phyloP scores from a whole-genome alignment of 2,797 vertebrate species.

The Coreius guichenoti region DNA sequence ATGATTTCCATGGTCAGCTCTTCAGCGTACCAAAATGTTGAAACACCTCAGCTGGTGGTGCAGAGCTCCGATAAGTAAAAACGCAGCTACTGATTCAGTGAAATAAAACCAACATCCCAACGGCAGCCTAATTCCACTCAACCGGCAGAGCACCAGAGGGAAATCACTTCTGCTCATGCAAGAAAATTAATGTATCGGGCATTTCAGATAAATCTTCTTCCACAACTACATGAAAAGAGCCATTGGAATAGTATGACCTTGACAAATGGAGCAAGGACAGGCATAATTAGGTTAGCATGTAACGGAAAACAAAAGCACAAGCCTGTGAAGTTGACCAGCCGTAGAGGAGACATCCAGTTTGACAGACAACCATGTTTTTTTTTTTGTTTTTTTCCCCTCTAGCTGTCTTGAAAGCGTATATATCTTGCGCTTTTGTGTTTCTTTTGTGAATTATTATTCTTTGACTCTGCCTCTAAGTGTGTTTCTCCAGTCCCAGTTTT shows the following conservation, averaged over 20 bases:
- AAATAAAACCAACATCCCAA: conserved; percentile 46
- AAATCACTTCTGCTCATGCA: conserved; percentile 29
- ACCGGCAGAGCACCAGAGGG: conserved; percentile 13
- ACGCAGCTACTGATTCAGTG: conserved; percentile 43
- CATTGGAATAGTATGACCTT: neutral
- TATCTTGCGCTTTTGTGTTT: conserved; percentile 5
- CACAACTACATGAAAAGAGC: conserved; percentile 33
- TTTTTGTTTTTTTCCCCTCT: neutral
- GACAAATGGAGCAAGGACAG: conserved; percentile 33
- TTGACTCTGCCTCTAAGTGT: neutral
- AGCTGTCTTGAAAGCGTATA: neutral
- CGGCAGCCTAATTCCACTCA: conserved; percentile 17
- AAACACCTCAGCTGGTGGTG: conserved; percentile 38
- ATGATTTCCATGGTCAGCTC: conserved; percentile 46
- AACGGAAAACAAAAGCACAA: conserved; percentile 35
- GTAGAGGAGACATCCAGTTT: neutral
- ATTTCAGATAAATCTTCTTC: conserved; percentile 30
- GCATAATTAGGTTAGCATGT: conserved; percentile 54
- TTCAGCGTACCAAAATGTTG: conserved; percentile 41
- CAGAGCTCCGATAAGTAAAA: conserved; percentile 41
- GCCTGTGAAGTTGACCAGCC: conserved; percentile 1
- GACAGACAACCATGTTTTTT: neutral
- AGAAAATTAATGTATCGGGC: conserved; percentile 19
- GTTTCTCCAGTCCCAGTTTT: neutral
- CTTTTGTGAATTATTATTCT: neutral